phyloP scores from a whole-genome alignment of 2,797 vertebrate genomes.

The Crenichthys baileyi region DNA sequence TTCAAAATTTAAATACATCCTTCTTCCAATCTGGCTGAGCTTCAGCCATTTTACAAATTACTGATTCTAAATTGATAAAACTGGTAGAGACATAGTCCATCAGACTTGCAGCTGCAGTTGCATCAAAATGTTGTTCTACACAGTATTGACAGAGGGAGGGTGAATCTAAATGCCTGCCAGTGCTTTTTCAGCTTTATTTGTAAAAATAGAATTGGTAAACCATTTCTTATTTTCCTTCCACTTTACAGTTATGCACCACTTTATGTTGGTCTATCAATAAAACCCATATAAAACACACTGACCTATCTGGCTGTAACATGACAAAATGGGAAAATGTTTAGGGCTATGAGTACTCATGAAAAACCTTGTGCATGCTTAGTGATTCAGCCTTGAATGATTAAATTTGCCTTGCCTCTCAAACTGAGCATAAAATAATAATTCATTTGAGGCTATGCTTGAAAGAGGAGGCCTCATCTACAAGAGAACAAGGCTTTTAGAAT shows the following conservation, averaged over 20 bases:
- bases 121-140: too few species aligned
- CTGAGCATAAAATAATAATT: neutral
- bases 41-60: neutral
- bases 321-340: neutral
- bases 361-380: neutral
- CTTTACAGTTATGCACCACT: neutral
- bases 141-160: too few species aligned
- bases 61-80: neutral
- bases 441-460: neutral
- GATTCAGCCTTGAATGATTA: neutral
- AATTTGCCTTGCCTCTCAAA: neutral
- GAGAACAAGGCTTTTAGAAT: constrained; percentile 60
- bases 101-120: neutral
- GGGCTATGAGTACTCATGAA: neutral
- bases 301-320: neutral
- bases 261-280: neutral
- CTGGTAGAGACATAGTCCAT: neutral
- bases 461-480: constrained; percentile 20
- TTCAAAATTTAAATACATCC: too few species aligned
- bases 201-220: neutral
- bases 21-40: neutral
- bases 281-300: neutral
- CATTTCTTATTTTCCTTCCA: neutral
- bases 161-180: neutral
- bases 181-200: neutral